Percentiles rank a stretch among this genome's conserved stretches.
Evolutionary conservation across 2,797 vertebrate genomes (phyloP).

Genomic region (Melanotaenia parkinsoni): DNA sequence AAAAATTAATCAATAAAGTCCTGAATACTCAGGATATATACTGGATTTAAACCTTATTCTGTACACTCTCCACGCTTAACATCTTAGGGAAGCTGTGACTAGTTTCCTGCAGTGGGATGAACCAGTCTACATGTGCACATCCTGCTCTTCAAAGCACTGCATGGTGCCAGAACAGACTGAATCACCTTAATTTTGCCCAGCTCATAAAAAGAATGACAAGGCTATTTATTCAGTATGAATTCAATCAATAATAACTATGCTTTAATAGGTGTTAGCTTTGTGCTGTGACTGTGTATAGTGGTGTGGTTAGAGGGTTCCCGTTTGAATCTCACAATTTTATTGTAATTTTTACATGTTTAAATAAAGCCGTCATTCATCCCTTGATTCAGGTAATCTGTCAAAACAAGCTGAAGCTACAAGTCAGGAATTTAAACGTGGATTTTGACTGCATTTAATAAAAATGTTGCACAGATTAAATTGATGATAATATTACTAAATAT

Average conservation of each 20-base stretch:
- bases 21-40: conserved; percentile 8
- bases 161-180: neutral
- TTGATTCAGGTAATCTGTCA: neutral
- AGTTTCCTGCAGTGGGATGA: conserved; percentile 20
- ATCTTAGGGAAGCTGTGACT: conserved; percentile 10
- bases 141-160: conserved; percentile 2
- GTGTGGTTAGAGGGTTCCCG: neutral
- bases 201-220: conserved; percentile 16
- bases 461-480: neutral
- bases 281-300: neutral
- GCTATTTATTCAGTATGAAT: conserved; percentile 18
- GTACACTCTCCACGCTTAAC: conserved; percentile 13
- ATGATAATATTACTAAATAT: neutral
- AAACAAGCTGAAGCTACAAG: neutral
- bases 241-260: conserved; percentile 21
- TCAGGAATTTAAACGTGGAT: neutral
- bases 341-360: neutral
- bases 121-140: neutral
- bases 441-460: too few relatives aligned
- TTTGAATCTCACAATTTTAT: too few relatives aligned
- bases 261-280: conserved; percentile 32
- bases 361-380: neutral
- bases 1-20: neutral
- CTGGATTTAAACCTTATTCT: neutral
- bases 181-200: conserved; percentile 17